Conservation (phyloP, 2,888 invertebrate species). For the Desoria tigrina region DNA sequence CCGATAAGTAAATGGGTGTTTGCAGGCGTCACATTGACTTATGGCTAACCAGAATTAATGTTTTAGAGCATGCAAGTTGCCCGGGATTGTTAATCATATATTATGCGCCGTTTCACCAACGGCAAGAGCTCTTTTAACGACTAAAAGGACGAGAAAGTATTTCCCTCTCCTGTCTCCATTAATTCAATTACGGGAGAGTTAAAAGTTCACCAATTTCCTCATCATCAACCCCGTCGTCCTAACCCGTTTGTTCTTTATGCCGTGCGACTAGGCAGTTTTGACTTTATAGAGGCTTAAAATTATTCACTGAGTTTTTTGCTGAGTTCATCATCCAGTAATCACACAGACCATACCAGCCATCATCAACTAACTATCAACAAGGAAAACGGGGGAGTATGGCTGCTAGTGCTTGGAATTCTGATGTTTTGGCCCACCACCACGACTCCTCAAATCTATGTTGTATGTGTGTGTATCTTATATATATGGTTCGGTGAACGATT, state of each 20-base stretch:
- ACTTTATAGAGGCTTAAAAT: slow-evolving; percentile 16
- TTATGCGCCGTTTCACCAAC: not conserved
- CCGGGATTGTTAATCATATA: not conserved
- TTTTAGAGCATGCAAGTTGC: slow-evolving; percentile 8
- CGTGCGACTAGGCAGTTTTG: not conserved
- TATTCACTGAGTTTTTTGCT: slow-evolving; percentile 35
- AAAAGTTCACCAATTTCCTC: slow-evolving; percentile 44
- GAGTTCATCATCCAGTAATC: slow-evolving; percentile 40
- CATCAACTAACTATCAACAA: not conserved
- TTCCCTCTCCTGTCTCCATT: slow-evolving; percentile 34
- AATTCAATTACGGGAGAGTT: slow-evolving; percentile 43
- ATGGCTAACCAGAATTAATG: slow-evolving; percentile 8
- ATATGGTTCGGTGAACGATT: not conserved
- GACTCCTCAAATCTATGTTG: no score
- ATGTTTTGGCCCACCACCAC: no score
- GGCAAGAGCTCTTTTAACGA: not conserved
- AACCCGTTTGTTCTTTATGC: slow-evolving; percentile 14
- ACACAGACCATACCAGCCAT: slow-evolving; percentile 8
- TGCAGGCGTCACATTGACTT: slow-evolving; percentile 14
- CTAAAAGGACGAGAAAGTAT: slow-evolving; percentile 16
- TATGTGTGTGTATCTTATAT: no score
- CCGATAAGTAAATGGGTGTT: slow-evolving; percentile 16
- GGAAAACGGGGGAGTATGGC: no score
- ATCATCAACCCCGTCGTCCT: slow-evolving; percentile 17
- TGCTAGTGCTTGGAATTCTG: no score